These are phyloP conservation scores for Argyrosomus japonicus DNA, from an alignment of 2,113 vertebrate genomes.

Conservation along the genomic window DNA sequence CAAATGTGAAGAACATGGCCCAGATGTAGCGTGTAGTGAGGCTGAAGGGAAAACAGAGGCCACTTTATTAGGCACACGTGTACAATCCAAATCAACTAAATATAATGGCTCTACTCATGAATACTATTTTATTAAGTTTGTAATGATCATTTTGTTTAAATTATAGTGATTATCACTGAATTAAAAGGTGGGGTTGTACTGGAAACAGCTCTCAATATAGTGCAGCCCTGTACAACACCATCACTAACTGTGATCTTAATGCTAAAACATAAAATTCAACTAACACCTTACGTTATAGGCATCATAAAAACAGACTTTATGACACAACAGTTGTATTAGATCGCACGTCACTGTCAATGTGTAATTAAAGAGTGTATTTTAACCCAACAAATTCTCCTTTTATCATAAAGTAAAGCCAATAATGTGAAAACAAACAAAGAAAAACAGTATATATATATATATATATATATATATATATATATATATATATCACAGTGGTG, in stretches of 20 bases:
- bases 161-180: not conserved
- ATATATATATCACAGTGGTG: not conserved
- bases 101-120: not conserved
- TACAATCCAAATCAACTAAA: not conserved
- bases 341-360: too few relatives aligned
- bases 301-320: not conserved
- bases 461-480: too few relatives aligned
- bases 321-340: not conserved
- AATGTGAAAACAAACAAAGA: not conserved
- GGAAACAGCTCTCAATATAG: not conserved
- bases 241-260: not conserved
- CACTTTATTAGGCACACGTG: not conserved
- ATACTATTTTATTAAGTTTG: not conserved
- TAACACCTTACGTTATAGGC: not conserved
- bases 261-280: not conserved
- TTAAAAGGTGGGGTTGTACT: not conserved
- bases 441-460: too few relatives aligned
- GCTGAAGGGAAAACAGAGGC: not conserved
- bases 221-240: too few relatives aligned
- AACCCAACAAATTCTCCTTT: conserved; percentile 1
- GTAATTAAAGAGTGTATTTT: not conserved
- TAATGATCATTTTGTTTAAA: not conserved
- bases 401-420: not conserved
- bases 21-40: not conserved
- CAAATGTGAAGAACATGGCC: conserved; percentile 5